Evolutionary conservation across 2,888 invertebrate species (phyloP).

Genomic region (Timema podura): DNA sequence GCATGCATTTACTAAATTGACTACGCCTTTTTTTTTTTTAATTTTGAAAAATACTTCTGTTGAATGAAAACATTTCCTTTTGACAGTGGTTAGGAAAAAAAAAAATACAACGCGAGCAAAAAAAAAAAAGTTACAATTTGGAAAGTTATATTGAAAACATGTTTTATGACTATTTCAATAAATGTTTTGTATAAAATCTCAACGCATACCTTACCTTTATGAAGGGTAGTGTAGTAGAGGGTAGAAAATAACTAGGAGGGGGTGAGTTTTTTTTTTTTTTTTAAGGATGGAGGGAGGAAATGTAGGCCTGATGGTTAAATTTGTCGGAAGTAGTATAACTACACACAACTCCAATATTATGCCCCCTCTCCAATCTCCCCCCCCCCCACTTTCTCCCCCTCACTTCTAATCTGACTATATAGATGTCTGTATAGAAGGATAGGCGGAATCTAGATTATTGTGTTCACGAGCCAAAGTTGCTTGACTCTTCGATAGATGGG

Average conservation of each 20-base stretch:
- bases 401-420: constrained; percentile 11
- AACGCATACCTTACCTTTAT: too few relatives aligned
- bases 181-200: constrained; percentile 1
- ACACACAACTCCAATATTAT: background rate
- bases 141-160: constrained; percentile 8
- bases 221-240: too few relatives aligned
- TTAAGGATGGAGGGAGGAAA: constrained; percentile 5
- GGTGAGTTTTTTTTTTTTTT: background rate
- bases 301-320: constrained; percentile 28
- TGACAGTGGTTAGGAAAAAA: background rate
- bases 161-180: constrained; percentile 15
- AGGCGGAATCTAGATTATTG: constrained; percentile 21
- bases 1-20: constrained; percentile 13
- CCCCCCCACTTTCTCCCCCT: background rate
- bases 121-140: constrained; percentile 1
- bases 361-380: background rate
- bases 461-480: constrained; percentile 22
- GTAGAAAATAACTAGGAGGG: background rate
- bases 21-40: background rate
- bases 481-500: background rate
- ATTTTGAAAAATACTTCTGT: constrained; percentile 10
- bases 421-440: constrained; percentile 1
- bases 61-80: constrained; percentile 5
- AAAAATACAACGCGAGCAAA: background rate
- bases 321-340: constrained; percentile 27